A percentile compares a stretch with the other conserved stretches of the same genome.
Conservation (phyloP, 2,797 vertebrate species). For the Lates japonicus region DNA sequence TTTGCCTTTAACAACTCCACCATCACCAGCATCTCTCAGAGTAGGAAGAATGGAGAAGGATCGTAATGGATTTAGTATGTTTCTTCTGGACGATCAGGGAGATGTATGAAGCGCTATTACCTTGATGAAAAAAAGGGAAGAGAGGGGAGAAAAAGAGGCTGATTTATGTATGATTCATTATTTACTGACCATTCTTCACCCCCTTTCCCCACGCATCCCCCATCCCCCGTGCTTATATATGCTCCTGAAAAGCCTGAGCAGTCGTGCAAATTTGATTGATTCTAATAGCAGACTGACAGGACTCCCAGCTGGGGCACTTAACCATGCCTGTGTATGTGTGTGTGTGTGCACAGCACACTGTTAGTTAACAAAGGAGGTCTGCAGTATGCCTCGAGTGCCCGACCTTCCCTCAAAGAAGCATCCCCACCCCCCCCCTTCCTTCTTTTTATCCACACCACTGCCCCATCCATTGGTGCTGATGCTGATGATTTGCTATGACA, state of each 20-base stretch:
- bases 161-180: constrained; percentile 88
- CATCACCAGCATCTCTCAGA: neutral
- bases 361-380: constrained; percentile 78
- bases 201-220: constrained; percentile 16
- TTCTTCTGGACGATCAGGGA: constrained; percentile 46
- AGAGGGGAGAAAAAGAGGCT: constrained; percentile 38
- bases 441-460: constrained; percentile 43
- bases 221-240: constrained; percentile 50
- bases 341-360: constrained; percentile 41
- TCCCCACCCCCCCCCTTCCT: constrained; percentile 20
- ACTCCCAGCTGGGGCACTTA: constrained; percentile 85
- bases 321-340: constrained; percentile 50
- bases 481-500: constrained; percentile 60
- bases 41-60: constrained; percentile 3
- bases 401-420: constrained; percentile 50
- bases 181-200: constrained; percentile 82
- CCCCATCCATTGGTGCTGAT: constrained; percentile 50
- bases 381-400: constrained; percentile 59
- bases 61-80: constrained; percentile 34
- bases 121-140: constrained; percentile 78
- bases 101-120: constrained; percentile 77
- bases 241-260: constrained; percentile 78
- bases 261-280: constrained; percentile 87
- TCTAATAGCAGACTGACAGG: constrained; percentile 85
- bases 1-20: constrained; percentile 9